These are phyloP conservation scores for Corythaixoides concolor DNA, from an alignment of 2,113 vertebrate species.

Conservation along the genomic window DNA sequence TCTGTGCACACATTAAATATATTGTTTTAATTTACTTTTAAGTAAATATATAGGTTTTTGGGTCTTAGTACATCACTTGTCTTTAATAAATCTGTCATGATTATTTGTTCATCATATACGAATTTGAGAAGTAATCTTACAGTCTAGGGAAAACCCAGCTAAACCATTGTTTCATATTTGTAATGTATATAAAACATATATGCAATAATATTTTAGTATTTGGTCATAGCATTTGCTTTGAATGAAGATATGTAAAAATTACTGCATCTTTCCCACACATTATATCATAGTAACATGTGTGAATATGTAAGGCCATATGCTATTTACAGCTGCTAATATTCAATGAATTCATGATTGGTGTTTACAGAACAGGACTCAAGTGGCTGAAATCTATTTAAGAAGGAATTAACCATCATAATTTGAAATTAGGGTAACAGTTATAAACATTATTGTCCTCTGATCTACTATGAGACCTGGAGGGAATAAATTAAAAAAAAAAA, in stretches of 20 bases:
- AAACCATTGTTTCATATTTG: constrained; percentile 52
- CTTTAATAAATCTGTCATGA: constrained; percentile 79
- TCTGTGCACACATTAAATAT: constrained; percentile 78
- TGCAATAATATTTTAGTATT: constrained; percentile 31
- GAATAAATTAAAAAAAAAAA: not conserved
- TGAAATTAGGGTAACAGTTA: not conserved
- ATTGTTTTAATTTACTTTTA: constrained; percentile 83
- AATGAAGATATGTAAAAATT: not conserved
- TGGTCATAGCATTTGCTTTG: constrained; percentile 8
- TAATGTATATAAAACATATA: constrained; percentile 30
- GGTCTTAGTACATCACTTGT: constrained; percentile 77
- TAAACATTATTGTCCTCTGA: not conserved
- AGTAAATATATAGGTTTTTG: constrained; percentile 78
- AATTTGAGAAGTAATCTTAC: constrained; percentile 77
- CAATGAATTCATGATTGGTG: not conserved
- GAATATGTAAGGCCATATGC: not conserved
- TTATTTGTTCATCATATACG: constrained; percentile 68
- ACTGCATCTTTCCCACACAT: not conserved
- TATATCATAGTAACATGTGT: not conserved
- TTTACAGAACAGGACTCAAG: constrained; percentile 14
- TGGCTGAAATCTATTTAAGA: not conserved
- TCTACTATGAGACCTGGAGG: not conserved
- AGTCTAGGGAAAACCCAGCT: constrained; percentile 56
- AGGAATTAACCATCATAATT: not conserved
- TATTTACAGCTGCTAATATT: constrained; percentile 10